A percentile compares a stretch with the other conserved stretches of the same genome.
Evolutionary conservation across 2,888 invertebrate species (phyloP).

Genomic region (Zaprionus lineosus): DNA sequence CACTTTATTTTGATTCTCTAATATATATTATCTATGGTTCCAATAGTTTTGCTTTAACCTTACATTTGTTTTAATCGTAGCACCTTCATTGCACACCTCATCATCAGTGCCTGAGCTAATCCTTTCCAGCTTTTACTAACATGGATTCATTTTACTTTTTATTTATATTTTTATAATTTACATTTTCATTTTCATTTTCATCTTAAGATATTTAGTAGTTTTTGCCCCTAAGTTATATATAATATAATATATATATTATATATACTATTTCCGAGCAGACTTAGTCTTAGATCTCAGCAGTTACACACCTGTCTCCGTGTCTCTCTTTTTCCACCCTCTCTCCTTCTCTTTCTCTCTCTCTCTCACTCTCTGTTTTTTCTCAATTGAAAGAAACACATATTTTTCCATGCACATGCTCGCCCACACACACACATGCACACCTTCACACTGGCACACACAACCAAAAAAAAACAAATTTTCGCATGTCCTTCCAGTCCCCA

Average conservation of each 20-base stretch:
- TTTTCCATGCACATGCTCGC: no score
- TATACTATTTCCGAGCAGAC: slow-evolving; percentile 26
- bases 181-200: slow-evolving; percentile 14
- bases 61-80: slow-evolving; percentile 48
- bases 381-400: no score
- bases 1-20: slow-evolving; percentile 37
- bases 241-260: no score
- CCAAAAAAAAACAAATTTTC: not conserved
- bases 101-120: slow-evolving; percentile 45
- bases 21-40: slow-evolving; percentile 33
- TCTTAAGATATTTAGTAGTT: no score
- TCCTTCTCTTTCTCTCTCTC: not conserved
- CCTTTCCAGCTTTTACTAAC: slow-evolving; percentile 51
- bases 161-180: not conserved
- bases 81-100: slow-evolving; percentile 39
- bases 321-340: not conserved
- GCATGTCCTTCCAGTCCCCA: no score
- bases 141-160: no score
- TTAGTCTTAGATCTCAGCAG: slow-evolving; percentile 35
- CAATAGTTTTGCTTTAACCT: slow-evolving; percentile 55
- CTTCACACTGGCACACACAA: not conserved
- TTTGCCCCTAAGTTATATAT: no score
- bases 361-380: not conserved
- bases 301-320: not conserved
- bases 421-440: not conserved